These are phyloP conservation scores for Furnarius figulus DNA, from an alignment of 2,113 vertebrate genomes.

Conservation along the genomic window DNA sequence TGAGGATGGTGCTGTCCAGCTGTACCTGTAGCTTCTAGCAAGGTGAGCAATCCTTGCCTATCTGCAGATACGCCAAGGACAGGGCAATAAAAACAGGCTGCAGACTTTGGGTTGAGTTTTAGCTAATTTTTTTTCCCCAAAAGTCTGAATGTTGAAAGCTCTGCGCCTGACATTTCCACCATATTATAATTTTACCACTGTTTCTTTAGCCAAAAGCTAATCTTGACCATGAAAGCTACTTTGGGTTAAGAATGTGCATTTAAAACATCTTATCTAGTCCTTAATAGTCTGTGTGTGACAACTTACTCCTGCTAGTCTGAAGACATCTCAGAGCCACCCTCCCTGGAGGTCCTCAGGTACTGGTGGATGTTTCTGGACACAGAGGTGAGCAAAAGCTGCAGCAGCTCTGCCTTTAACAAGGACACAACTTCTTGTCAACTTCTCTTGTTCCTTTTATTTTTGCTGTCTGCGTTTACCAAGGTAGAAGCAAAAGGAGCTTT, in stretches of 20 bases:
- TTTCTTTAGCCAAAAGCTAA: background rate
- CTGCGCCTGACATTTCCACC: background rate
- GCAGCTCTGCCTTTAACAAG: background rate
- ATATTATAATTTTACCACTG: background rate
- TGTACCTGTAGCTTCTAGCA: background rate
- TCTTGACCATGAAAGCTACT: background rate
- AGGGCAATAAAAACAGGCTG: background rate
- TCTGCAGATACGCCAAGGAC: background rate
- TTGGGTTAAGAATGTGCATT: background rate
- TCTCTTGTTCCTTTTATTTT: background rate
- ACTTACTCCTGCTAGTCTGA: background rate
- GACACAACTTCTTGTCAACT: background rate
- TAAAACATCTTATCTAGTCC: background rate
- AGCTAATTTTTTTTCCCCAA: accelerated
- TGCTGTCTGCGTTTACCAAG: background rate
- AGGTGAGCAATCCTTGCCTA: background rate
- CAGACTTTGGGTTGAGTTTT: background rate
- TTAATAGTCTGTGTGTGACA: background rate
- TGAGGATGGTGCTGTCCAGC: background rate
- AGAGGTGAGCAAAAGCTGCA: background rate
- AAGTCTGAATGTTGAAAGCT: background rate
- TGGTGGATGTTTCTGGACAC: background rate
- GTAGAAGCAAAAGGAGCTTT: background rate
- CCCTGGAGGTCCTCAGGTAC: background rate
- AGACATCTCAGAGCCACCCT: background rate